These are phyloP conservation scores for Epinephelus coioides DNA, from an alignment of 2,797 vertebrate genomes.

Conservation along the genomic window DNA sequence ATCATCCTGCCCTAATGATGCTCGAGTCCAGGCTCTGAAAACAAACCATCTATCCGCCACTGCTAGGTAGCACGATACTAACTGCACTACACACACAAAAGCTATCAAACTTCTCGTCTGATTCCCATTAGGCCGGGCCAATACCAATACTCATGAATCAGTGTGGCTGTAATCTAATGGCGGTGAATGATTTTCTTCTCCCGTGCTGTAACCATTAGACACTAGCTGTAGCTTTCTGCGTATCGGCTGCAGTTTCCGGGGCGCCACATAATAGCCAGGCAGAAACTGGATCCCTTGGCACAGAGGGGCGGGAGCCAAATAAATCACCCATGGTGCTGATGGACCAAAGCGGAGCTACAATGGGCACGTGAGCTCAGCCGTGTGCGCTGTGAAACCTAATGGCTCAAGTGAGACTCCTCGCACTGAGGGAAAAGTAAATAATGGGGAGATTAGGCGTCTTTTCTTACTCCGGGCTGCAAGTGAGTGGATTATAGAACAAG, in stretches of 20 bases:
- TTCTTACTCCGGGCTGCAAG: constrained; percentile 17
- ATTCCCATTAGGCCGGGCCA: constrained; percentile 78
- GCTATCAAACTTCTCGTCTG: constrained; percentile 77
- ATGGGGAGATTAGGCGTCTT: constrained; percentile 46
- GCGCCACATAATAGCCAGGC: constrained; percentile 84
- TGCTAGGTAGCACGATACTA: constrained; percentile 64
- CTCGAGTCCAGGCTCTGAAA: constrained; percentile 64
- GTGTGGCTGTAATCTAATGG: constrained; percentile 87
- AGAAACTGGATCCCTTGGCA: constrained; percentile 83
- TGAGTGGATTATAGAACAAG: not conserved
- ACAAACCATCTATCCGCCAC: constrained; percentile 63
- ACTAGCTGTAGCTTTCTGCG: constrained; percentile 62
- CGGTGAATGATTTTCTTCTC: constrained; percentile 84
- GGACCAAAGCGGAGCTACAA: constrained; percentile 66
- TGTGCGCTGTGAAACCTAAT: constrained; percentile 46
- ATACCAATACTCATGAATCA: constrained; percentile 86
- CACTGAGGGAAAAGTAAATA: constrained; percentile 52
- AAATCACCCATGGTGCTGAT: constrained; percentile 76
- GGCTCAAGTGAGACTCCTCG: constrained; percentile 33
- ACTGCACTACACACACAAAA: constrained; percentile 64
- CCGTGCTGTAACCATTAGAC: constrained; percentile 89
- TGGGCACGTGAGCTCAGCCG: constrained; percentile 63
- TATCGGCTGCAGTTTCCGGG: constrained; percentile 83
- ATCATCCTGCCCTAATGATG: constrained; percentile 72
- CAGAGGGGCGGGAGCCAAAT: constrained; percentile 70